Conservation (phyloP, 2,113 vertebrate genomes). For the Zosterops japonicus region DNA sequence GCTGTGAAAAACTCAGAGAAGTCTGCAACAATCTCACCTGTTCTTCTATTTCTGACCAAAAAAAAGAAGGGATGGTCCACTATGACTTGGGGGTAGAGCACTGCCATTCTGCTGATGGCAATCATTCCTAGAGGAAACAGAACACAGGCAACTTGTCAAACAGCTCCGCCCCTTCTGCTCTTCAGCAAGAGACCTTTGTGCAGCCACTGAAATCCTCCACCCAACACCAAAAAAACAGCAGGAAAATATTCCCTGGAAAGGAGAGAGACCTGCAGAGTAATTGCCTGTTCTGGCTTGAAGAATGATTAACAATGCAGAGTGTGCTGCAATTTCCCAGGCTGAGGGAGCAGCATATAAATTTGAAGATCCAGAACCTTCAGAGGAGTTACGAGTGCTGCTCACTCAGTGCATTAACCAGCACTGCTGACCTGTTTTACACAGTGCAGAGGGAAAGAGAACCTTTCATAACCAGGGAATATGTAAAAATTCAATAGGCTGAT, state of each 20-base stretch:
- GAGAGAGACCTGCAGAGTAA: not conserved
- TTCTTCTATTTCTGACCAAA: constrained; percentile 89
- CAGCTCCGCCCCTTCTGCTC: not conserved
- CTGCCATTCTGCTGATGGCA: constrained; percentile 90
- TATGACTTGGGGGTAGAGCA: constrained; percentile 95
- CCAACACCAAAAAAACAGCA: not conserved
- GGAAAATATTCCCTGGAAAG: not conserved
- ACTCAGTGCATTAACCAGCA: not conserved
- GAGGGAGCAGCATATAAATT: constrained; percentile 1
- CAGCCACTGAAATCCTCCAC: not conserved
- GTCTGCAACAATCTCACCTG: constrained; percentile 76
- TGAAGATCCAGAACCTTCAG: not conserved
- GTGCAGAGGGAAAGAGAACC: not conserved
- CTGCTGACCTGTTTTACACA: not conserved
- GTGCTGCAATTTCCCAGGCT: not conserved
- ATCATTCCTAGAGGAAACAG: constrained; percentile 84
- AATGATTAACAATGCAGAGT: constrained; percentile 18
- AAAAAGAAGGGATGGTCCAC: constrained; percentile 98
- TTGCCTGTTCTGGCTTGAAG: not conserved
- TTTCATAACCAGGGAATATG: not conserved
- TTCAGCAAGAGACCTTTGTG: not conserved
- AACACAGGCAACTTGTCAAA: not conserved
- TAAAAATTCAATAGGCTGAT: not conserved
- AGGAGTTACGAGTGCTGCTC: not conserved
- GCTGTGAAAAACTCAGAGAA: not conserved